Evolutionary conservation across 2,797 vertebrate genomes (phyloP).

Genomic region (Myotis planiceps): DNA sequence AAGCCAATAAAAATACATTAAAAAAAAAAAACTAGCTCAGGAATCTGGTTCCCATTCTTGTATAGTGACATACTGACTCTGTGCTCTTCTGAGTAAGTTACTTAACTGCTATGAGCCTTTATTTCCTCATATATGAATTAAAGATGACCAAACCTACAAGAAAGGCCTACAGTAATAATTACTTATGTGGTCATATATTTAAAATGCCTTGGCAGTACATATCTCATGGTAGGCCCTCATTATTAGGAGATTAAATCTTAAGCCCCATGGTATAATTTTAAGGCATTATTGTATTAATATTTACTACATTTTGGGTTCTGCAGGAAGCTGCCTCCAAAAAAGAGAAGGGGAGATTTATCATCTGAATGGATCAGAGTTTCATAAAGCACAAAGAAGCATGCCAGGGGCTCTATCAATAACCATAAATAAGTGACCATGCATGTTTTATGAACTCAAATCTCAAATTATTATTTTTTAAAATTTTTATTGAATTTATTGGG

Average conservation of each 20-base stretch:
- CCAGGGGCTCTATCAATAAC: constrained; percentile 49
- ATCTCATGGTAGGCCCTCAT: background rate
- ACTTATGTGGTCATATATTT: background rate
- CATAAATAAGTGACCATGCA: constrained; percentile 63
- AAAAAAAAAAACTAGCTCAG: background rate
- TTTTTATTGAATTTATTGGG: no score
- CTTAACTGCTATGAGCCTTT: background rate
- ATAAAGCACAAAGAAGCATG: constrained; percentile 69
- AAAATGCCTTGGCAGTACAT: background rate
- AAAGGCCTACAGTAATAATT: background rate
- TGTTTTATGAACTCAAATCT: constrained; percentile 54
- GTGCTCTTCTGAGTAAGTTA: background rate
- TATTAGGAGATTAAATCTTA: constrained; percentile 30
- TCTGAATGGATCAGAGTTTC: constrained; percentile 67
- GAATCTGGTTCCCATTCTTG: background rate
- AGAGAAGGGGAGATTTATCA: constrained; percentile 51
- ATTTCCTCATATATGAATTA: constrained; percentile 3
- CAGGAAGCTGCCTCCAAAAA: constrained; percentile 49
- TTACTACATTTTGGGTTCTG: background rate
- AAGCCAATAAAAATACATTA: background rate
- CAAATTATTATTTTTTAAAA: constrained; percentile 27
- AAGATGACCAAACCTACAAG: background rate
- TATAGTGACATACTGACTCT: background rate
- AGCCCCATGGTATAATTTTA: background rate
- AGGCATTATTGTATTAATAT: constrained; percentile 21